Conservation (phyloP, 2,797 vertebrate genomes). For the Neoniphon sammara region DNA sequence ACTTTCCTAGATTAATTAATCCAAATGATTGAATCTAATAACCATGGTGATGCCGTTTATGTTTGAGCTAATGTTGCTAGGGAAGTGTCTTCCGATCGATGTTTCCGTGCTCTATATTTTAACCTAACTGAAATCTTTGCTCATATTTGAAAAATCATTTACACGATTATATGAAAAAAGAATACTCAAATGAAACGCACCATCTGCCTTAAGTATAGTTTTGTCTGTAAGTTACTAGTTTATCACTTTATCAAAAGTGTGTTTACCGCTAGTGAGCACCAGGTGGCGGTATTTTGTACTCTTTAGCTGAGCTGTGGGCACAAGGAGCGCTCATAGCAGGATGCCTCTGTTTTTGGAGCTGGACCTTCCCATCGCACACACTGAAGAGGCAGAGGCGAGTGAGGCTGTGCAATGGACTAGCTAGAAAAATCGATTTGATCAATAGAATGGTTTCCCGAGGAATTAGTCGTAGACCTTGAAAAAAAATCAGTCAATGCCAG, state of each 20-base stretch:
- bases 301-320: background rate
- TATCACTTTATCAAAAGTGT: background rate
- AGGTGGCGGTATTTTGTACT: conserved; percentile 46
- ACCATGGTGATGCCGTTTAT: rapidly evolving
- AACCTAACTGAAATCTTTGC: too few relatives aligned
- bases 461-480: background rate
- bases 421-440: background rate
- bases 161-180: too few relatives aligned
- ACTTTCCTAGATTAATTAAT: too few relatives aligned
- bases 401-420: conserved; percentile 17
- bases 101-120: conserved; percentile 40
- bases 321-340: conserved; percentile 12
- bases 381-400: conserved; percentile 27
- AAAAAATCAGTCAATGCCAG: conserved; percentile 37
- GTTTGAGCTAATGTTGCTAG: background rate
- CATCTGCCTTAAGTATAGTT: too few relatives aligned
- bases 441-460: conserved; percentile 19
- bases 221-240: too few relatives aligned
- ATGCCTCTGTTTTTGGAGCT: conserved; percentile 33
- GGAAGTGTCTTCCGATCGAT: conserved; percentile 9
- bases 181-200: too few relatives aligned
- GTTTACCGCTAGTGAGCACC: background rate
- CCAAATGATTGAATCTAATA: rapidly evolving
- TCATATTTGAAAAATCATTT: background rate
- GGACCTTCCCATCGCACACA: conserved; percentile 37